Conservation (phyloP, 2,888 invertebrate species). For the Eupithecia insigniata region DNA sequence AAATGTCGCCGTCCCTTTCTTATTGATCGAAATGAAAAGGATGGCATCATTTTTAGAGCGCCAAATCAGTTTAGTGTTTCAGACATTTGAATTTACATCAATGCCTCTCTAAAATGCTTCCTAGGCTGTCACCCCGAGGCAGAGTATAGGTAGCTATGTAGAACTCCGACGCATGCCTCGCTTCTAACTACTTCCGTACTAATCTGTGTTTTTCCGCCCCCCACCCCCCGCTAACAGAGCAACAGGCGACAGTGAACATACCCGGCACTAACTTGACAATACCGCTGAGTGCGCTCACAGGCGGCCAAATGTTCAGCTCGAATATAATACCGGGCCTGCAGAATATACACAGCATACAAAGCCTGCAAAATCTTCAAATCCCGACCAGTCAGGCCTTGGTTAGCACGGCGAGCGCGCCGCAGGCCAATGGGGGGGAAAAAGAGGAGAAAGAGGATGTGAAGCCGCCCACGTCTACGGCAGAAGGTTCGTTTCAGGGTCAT, state of each 20-base stretch:
- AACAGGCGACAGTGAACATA: constrained; percentile 84
- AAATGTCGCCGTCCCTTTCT: background rate
- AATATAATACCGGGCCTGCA: constrained; percentile 76
- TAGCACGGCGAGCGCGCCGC: constrained; percentile 14
- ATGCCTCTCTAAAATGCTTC: background rate
- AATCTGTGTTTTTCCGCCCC: constrained; percentile 73
- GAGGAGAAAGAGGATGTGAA: constrained; percentile 83
- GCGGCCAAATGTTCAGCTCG: constrained; percentile 81
- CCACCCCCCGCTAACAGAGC: constrained; percentile 70
- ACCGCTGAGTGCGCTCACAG: constrained; percentile 79
- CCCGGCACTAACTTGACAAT: constrained; percentile 87
- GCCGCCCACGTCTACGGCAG: constrained; percentile 58
- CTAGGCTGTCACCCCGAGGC: background rate
- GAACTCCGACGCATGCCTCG: constrained; percentile 56
- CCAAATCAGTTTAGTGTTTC: background rate
- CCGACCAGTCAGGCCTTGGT: constrained; percentile 55
- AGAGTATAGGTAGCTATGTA: constrained; percentile 28
- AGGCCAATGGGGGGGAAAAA: constrained; percentile 81
- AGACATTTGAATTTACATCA: background rate
- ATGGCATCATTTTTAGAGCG: background rate
- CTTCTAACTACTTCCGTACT: constrained; percentile 71
- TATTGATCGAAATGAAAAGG: background rate
- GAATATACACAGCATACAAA: constrained; percentile 67
- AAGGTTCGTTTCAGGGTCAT: constrained; percentile 69
- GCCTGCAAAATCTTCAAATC: constrained; percentile 56